Percentiles rank a stretch among this genome's conserved stretches.
Conservation (phyloP, 1,140 invertebrate species). For the Trichogramma pretiosum region DNA sequence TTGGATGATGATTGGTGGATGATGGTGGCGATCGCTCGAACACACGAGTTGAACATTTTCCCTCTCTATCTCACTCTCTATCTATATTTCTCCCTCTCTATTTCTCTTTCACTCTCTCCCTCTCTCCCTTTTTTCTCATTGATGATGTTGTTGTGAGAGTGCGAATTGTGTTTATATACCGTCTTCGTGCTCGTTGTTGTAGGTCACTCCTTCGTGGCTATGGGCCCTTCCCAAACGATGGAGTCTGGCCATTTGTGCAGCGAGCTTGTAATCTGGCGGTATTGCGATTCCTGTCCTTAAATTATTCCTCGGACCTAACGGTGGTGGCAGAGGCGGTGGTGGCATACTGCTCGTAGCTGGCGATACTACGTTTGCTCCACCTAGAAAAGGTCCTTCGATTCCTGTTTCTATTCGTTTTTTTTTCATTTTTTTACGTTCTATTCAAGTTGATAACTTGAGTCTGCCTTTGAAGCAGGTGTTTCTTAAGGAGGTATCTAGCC, state of each 20-base stretch:
- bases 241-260: slow-evolving; percentile 69
- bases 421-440: not conserved
- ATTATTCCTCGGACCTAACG: slow-evolving; percentile 25
- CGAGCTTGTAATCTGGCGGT: slow-evolving; percentile 66
- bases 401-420: slow-evolving; percentile 11
- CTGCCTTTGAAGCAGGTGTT: not conserved
- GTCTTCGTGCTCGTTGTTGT: slow-evolving; percentile 52
- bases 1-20: no score
- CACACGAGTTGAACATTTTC: no score
- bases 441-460: not conserved
- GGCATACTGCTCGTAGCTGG: slow-evolving; percentile 34
- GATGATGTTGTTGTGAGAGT: not conserved
- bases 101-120: not conserved
- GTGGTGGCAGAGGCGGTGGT: slow-evolving; percentile 32
- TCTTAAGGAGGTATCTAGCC: not conserved
- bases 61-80: no score
- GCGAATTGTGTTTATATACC: slow-evolving; percentile 50
- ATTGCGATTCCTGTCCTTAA: slow-evolving; percentile 41
- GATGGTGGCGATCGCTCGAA: no score
- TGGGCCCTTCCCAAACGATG: slow-evolving; percentile 72
- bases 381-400: slow-evolving; percentile 43
- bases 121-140: not conserved
- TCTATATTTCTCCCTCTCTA: no score
- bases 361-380: slow-evolving; percentile 32
- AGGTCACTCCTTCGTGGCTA: slow-evolving; percentile 74